Percentiles rank a stretch among this genome's conserved stretches.
phyloP scores from a whole-genome alignment of 1,140 invertebrate species.

The Scaptodrosophila lebanonensis region DNA sequence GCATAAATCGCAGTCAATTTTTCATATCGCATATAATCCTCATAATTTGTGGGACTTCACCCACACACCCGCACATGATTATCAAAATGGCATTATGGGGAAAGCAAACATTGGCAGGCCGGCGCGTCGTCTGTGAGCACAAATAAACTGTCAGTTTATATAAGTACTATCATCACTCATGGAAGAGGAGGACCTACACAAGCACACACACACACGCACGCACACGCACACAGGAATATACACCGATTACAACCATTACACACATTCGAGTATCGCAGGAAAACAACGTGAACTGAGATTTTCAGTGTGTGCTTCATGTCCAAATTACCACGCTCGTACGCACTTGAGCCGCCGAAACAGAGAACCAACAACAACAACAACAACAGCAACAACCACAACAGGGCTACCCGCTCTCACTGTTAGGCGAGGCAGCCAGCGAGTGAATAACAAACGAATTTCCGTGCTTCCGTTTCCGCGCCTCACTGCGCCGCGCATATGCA shows the following conservation, averaged over 20 bases:
- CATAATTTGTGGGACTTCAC: slow-evolving; percentile 44
- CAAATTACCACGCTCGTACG: slow-evolving; percentile 64
- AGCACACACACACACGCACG: too few species aligned
- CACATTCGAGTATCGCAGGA: too few species aligned
- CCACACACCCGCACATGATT: slow-evolving; percentile 20
- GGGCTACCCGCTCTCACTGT: too few species aligned
- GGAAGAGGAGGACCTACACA: too few species aligned
- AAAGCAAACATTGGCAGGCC: slow-evolving; percentile 18
- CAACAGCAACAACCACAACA: slow-evolving; percentile 13
- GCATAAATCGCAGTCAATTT: slow-evolving; percentile 72
- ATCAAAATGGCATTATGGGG: too few species aligned
- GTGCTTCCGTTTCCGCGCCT: slow-evolving; percentile 28
- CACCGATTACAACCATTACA: not conserved
- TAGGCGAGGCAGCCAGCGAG: slow-evolving; percentile 5
- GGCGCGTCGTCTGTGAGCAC: slow-evolving; percentile 59
- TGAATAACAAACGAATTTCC: slow-evolving; percentile 57
- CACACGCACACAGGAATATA: slow-evolving; percentile 3
- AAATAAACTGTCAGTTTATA: slow-evolving; percentile 72
- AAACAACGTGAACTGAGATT: slow-evolving; percentile 34
- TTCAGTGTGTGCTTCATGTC: slow-evolving; percentile 28
- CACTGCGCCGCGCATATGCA: too few species aligned
- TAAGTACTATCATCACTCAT: slow-evolving; percentile 68
- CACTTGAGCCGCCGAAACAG: too few species aligned
- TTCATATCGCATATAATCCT: slow-evolving; percentile 40
- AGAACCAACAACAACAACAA: slow-evolving; percentile 32